Percentiles rank a stretch among this genome's conserved stretches.
These are phyloP conservation scores for Ceraclea dissimilis DNA, from an alignment of 2,888 invertebrate genomes.

Conservation along the genomic window DNA sequence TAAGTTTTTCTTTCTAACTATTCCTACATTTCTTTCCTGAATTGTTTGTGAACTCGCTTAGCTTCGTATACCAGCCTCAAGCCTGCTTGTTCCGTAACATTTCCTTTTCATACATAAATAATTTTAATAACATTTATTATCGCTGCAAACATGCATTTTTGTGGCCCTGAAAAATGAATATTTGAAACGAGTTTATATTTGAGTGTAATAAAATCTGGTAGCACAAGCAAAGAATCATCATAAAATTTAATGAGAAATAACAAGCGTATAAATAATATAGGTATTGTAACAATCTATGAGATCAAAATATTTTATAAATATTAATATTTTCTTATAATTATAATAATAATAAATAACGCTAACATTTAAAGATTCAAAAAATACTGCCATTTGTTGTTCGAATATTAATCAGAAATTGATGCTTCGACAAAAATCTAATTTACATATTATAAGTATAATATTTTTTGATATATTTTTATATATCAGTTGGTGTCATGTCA, in stretches of 20 bases:
- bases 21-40: too few relatives aligned
- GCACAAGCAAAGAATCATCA: too few relatives aligned
- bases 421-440: neutral
- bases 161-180: slow-evolving; percentile 23
- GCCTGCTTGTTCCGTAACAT: neutral
- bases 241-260: too few relatives aligned
- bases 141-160: slow-evolving; percentile 22
- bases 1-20: too few relatives aligned
- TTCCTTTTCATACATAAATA: neutral
- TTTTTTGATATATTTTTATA: neutral
- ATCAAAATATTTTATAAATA: too few relatives aligned
- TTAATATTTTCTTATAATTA: neutral
- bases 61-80: neutral
- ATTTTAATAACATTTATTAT: neutral
- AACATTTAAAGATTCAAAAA: slow-evolving; percentile 26
- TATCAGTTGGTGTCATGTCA: neutral
- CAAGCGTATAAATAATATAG: too few relatives aligned
- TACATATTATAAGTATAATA: neutral
- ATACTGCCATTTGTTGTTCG: slow-evolving; percentile 23
- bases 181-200: slow-evolving; percentile 12
- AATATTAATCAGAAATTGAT: neutral
- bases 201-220: neutral
- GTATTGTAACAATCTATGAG: too few relatives aligned
- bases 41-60: too few relatives aligned
- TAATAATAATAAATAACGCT: neutral